phyloP scores from a whole-genome alignment of 2,888 invertebrate species.

The Thereva nobilitata region DNA sequence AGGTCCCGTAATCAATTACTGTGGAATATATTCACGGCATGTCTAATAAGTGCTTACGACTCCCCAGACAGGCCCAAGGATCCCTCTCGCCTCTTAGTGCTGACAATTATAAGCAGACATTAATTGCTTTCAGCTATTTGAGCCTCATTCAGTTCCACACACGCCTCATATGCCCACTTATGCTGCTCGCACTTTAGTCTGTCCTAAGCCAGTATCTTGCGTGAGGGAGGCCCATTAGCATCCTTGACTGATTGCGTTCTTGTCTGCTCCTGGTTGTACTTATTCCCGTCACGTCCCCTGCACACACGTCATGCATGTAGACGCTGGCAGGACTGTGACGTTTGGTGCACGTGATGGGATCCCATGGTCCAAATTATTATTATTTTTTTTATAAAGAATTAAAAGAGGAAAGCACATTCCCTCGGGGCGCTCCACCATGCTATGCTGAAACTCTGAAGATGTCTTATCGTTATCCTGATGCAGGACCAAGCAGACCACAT shows the following conservation, averaged over 20 bases:
- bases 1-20: slow-evolving; percentile 14
- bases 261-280: not conserved
- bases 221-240: slow-evolving; percentile 24
- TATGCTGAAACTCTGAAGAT: slow-evolving; percentile 2
- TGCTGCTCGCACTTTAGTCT: not conserved
- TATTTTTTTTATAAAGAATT: slow-evolving; percentile 7
- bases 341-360: slow-evolving; percentile 11
- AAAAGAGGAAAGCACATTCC: not conserved
- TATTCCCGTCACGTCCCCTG: slow-evolving; percentile 19
- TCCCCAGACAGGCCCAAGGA: not conserved
- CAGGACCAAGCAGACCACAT: not conserved
- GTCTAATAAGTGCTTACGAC: slow-evolving; percentile 12
- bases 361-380: slow-evolving; percentile 11
- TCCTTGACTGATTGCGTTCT: not conserved
- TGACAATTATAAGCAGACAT: slow-evolving; percentile 40
- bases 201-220: not conserved
- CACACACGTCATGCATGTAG: not conserved
- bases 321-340: not conserved
- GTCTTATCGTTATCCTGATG: slow-evolving; percentile 8
- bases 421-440: not conserved
- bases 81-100: slow-evolving; percentile 19
- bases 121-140: slow-evolving; percentile 38
- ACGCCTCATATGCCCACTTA: slow-evolving; percentile 5
- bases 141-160: not conserved
- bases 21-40: slow-evolving; percentile 12